Conservation (phyloP, 2,888 invertebrate genomes). For the Trissoscelio sp. region DNA sequence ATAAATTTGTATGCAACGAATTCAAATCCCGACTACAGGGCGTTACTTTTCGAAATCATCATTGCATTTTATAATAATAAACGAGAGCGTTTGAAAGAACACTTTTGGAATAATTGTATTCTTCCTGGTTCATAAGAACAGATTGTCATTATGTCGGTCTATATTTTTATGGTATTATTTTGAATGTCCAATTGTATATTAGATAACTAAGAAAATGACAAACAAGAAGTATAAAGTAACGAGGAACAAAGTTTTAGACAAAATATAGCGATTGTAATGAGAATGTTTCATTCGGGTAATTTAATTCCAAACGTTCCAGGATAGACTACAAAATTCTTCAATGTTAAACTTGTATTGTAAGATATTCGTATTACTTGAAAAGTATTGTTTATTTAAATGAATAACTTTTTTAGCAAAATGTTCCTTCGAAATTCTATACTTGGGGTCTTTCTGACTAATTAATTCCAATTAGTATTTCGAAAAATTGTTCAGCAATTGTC, state of each 20-base stretch:
- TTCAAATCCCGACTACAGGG: background rate
- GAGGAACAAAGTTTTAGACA: background rate
- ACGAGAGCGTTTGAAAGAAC: background rate
- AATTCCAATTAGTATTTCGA: background rate
- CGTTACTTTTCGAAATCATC: background rate
- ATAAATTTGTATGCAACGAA: background rate
- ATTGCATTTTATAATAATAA: background rate
- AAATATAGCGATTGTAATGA: constrained; percentile 19
- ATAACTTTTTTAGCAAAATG: too few species aligned
- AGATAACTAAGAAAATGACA: constrained; percentile 19
- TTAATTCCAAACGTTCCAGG: background rate
- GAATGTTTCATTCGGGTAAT: background rate
- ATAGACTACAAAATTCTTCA: background rate
- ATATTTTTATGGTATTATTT: constrained; percentile 5
- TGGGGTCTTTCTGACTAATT: background rate
- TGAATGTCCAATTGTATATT: background rate
- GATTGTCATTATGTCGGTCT: constrained; percentile 22
- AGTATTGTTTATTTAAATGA: too few species aligned
- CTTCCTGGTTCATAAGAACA: constrained; percentile 62
- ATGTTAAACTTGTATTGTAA: background rate
- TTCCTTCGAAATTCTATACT: too few species aligned
- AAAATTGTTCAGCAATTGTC: background rate
- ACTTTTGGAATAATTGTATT: constrained; percentile 58
- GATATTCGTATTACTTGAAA: too few species aligned
- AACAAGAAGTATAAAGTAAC: background rate